These are phyloP conservation scores for Zophobas atratus DNA, from an alignment of 1,140 invertebrate genomes.

Conservation along the genomic window DNA sequence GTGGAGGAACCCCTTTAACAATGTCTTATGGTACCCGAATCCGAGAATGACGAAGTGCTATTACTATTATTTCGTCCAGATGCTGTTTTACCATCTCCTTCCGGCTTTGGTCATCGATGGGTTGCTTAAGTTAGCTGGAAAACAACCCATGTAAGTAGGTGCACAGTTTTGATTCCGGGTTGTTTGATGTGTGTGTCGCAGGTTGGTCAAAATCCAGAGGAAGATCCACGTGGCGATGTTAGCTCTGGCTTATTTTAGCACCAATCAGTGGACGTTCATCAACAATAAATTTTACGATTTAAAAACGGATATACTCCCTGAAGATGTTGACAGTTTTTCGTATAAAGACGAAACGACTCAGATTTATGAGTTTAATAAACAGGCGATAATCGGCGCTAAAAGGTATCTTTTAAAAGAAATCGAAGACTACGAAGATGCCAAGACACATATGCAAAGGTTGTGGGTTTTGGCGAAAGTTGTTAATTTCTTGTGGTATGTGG, in stretches of 20 bases:
- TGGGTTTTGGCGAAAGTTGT: not conserved
- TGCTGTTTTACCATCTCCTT: slow-evolving; percentile 77
- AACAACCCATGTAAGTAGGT: slow-evolving; percentile 81
- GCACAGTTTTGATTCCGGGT: slow-evolving; percentile 12
- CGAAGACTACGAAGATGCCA: slow-evolving; percentile 51
- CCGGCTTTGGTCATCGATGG: slow-evolving; percentile 81
- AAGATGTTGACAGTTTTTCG: slow-evolving; percentile 78
- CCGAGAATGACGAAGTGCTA: slow-evolving; percentile 70
- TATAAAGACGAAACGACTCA: slow-evolving; percentile 71
- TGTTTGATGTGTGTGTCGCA: slow-evolving; percentile 65
- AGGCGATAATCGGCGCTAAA: slow-evolving; percentile 61
- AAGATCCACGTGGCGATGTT: slow-evolving; percentile 83
- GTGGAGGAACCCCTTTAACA: slow-evolving; percentile 75
- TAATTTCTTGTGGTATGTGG: slow-evolving; percentile 3
- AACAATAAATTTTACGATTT: slow-evolving; percentile 82
- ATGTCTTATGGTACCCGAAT: slow-evolving; percentile 78
- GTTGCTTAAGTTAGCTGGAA: slow-evolving; percentile 73
- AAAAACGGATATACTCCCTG: slow-evolving; percentile 71
- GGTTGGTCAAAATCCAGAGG: slow-evolving; percentile 85
- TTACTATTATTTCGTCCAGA: slow-evolving; percentile 71
- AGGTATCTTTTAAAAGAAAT: slow-evolving; percentile 61
- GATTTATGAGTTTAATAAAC: slow-evolving; percentile 69
- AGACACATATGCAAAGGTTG: slow-evolving; percentile 47
- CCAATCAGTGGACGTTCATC: slow-evolving; percentile 86
- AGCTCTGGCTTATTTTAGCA: slow-evolving; percentile 85